Evolutionary conservation across 2,113 vertebrate genomes (phyloP).

Genomic region (Donacobius atricapilla): DNA sequence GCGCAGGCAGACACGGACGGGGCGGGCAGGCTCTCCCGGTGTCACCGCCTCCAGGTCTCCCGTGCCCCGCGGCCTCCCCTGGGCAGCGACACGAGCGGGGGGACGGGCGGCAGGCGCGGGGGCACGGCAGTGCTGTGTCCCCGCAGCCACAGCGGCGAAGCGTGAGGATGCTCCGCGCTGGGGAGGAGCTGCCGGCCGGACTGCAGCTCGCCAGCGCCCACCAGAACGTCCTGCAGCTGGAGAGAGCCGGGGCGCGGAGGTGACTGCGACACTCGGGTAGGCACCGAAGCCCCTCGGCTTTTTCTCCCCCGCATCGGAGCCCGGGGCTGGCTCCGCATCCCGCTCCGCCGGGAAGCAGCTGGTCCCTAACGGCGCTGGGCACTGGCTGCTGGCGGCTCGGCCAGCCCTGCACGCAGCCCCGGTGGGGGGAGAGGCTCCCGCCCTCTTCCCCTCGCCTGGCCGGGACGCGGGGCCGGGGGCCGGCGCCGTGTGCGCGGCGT

Average conservation of each 20-base stretch:
- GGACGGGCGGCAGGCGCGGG: neutral
- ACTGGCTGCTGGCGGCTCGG: neutral
- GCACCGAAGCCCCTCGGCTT: neutral
- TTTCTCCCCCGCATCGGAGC: neutral
- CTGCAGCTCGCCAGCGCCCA: neutral
- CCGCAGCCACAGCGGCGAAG: neutral
- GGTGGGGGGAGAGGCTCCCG: neutral
- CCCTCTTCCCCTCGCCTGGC: too few relatives aligned
- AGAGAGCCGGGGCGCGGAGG: neutral
- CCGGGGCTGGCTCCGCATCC: neutral
- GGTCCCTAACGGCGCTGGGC: neutral
- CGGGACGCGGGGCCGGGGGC: neutral
- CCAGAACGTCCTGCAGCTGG: neutral
- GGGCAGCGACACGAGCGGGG: too few relatives aligned
- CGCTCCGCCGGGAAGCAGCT: neutral
- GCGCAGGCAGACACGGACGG: neutral
- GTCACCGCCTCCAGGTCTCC: too few relatives aligned
- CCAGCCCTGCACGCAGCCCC: neutral
- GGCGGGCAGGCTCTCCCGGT: neutral
- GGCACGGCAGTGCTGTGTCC: neutral
- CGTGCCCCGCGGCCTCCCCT: neutral
- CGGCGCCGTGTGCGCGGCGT: rapidly evolving
- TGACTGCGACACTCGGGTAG: slow-evolving; percentile 16
- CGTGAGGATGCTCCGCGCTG: neutral
- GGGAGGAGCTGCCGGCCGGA: neutral